Evolutionary conservation across 2,113 vertebrate species (phyloP).

Genomic region (Euleptes europaea): DNA sequence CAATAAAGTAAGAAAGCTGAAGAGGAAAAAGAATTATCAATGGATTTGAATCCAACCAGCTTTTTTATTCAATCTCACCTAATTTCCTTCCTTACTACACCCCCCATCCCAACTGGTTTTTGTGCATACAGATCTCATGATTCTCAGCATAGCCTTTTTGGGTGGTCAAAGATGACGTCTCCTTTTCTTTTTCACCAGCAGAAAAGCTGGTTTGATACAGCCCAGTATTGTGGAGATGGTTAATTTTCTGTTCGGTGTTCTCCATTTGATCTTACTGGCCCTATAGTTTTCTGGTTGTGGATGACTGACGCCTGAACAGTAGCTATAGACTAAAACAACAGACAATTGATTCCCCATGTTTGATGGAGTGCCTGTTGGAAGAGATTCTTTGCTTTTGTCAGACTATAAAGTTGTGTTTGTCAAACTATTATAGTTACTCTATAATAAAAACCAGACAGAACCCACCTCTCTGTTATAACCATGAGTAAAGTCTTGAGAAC

Average conservation of each 20-base stretch:
- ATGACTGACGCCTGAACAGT: background rate
- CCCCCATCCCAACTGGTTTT: too few species aligned
- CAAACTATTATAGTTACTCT: constrained; percentile 2
- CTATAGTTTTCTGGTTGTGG: background rate
- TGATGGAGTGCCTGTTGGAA: constrained; percentile 16
- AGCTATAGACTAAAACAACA: constrained; percentile 11
- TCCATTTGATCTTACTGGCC: background rate
- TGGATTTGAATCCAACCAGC: too few species aligned
- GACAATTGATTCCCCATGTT: constrained; percentile 15
- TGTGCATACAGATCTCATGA: too few species aligned
- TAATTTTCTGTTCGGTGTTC: background rate
- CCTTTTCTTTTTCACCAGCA: too few species aligned
- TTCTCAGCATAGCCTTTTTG: too few species aligned
- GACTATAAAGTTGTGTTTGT: constrained; percentile 33
- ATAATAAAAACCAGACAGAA: constrained; percentile 33
- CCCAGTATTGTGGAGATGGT: background rate
- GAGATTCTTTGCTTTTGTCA: constrained; percentile 29
- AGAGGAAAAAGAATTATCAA: background rate
- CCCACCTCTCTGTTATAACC: constrained; percentile 15
- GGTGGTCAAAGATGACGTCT: too few species aligned
- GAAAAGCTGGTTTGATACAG: too few species aligned
- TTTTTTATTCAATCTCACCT: too few species aligned
- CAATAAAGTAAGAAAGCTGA: background rate
- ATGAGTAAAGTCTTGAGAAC: background rate
- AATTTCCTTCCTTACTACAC: too few species aligned